Conservation (phyloP, 64 coral and sea anemone genomes). For the Montipora efflorescens region DNA sequence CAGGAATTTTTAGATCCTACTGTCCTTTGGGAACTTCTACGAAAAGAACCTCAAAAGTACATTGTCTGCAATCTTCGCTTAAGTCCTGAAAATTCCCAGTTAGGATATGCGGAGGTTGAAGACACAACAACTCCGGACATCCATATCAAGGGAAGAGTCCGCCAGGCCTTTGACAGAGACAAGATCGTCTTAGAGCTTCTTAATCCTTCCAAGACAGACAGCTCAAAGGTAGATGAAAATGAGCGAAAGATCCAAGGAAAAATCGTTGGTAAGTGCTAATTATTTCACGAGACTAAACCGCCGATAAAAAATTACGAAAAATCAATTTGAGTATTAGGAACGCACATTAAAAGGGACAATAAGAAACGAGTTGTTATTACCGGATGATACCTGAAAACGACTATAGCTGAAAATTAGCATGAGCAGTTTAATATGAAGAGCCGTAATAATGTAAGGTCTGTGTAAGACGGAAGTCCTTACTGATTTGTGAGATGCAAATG, state of each 20-base stretch:
- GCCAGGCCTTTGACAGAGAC: conserved; percentile 82
- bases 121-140: conserved; percentile 80
- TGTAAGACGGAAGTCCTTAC: no score
- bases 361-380: no score
- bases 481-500: no score
- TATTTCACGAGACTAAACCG: no score
- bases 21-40: conserved; percentile 45
- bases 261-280: conserved; percentile 62
- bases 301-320: no score
- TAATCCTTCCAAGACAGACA: neutral
- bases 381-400: no score
- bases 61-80: conserved; percentile 71
- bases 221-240: neutral
- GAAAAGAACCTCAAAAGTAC: conserved; percentile 54
- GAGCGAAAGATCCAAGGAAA: conserved; percentile 34
- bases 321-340: no score
- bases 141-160: conserved; percentile 59
- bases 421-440: no score
- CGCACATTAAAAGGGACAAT: no score
- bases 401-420: no score
- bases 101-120: conserved; percentile 50
- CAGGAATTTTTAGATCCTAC: conserved; percentile 70
- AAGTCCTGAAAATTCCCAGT: conserved; percentile 26
- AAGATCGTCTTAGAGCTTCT: conserved; percentile 63
- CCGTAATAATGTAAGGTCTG: no score